Base-by-base conservation (phyloP, 2,888 invertebrate genomes). In the Junonia oenone region DNA sequence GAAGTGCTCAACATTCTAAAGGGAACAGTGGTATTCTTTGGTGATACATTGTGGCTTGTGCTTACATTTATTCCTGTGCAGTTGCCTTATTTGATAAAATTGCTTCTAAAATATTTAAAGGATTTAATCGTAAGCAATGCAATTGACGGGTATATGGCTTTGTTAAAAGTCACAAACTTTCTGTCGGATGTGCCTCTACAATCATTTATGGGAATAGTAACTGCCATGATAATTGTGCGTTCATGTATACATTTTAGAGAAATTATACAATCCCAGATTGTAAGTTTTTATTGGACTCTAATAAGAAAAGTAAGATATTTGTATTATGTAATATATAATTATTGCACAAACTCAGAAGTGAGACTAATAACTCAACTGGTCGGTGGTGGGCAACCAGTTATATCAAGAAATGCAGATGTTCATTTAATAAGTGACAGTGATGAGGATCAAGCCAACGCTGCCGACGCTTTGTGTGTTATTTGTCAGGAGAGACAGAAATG, bases 401-500 rank as follows among this genome's bases (percentile, higher is more conserved):
- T 59, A 46, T 56, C 69, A 22, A 72, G 76, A 63, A 76, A 78
- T 33, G 59, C 61, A 0, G 65, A 67, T 45, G 59, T 65, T 56
- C 48, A 67, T n/a, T 60, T 62, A 56, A 64, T 65, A 2, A 61
- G 70, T 59, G 78, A 77, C 37, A 74, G 72, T 65, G 71, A 60
- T 26, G 55, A 26, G 6, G 53, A 54, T 48, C 26, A 61, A 6
- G 55, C 56, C 6, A 74, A 72, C 68, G 68, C 71, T 58, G 72
- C 78, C 9, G 91, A 91, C 67, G 73, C 81, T 37, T 69, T 84
- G 11, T 92, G 92, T 78, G 84, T 92, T 13, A 88, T 92, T 61
- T 92, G 92, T 61, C 90, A 91, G 64, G 92, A 92, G 64, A 71
- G 87, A 3, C 83, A 84, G 58, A 92, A 91, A 71, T 91, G 91